Percentiles rank a stretch among this genome's conserved stretches.
These are phyloP conservation scores for Euglossa dilemma DNA, from an alignment of 1,140 invertebrate genomes.

Conservation along the genomic window DNA sequence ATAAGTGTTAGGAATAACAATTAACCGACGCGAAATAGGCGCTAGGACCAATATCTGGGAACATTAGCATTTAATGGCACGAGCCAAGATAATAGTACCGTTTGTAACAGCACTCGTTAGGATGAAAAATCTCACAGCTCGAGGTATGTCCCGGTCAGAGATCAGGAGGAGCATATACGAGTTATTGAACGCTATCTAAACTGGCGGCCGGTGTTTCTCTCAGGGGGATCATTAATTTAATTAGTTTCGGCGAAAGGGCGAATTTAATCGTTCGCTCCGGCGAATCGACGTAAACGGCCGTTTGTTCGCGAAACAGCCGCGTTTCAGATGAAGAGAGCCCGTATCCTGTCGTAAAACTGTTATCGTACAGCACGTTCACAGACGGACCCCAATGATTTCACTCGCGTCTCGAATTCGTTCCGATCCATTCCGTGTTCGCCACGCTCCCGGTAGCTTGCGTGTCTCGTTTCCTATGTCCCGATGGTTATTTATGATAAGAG, in stretches of 20 bases:
- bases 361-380: conserved; percentile 8
- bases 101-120: conserved; percentile 15
- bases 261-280: conserved; percentile 61
- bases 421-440: neutral
- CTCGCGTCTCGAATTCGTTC: conserved; percentile 24
- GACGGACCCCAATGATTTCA: neutral
- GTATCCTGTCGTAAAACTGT: conserved; percentile 10
- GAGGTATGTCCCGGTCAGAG: conserved; percentile 1
- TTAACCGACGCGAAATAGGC: neutral
- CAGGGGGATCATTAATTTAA: conserved; percentile 63
- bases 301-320: conserved; percentile 22
- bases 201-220: conserved; percentile 25
- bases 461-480: neutral
- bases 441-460: neutral
- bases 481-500: neutral
- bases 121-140: conserved; percentile 16
- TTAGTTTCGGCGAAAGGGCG: conserved; percentile 64
- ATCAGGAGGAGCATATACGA: conserved; percentile 7
- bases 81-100: neutral
- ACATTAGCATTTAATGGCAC: neutral
- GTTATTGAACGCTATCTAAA: conserved; percentile 51
- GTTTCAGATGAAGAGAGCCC: neutral
- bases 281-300: conserved; percentile 56
- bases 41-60: neutral
- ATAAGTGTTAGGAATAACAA: neutral